Conservation (phyloP, 2,888 invertebrate genomes). For the Lithodes maja region DNA sequence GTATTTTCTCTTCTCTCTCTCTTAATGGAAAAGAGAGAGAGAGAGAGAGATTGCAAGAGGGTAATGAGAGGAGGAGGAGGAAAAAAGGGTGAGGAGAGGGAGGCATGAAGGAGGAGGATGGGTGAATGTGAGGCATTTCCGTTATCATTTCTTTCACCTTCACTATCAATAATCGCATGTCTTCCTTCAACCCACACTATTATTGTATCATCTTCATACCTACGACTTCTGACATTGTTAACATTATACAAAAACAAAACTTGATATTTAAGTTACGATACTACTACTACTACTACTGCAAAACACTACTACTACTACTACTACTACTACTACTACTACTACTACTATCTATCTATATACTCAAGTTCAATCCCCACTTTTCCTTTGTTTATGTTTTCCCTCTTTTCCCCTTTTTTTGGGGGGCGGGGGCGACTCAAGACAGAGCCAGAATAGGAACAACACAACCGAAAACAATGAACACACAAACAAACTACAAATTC, state of each 20-base stretch:
- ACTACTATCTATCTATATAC: neutral
- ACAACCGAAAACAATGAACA: too few relatives aligned
- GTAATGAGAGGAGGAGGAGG: too few relatives aligned
- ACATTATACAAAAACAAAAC: neutral
- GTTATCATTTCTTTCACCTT: conserved; percentile 18
- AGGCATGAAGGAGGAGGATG: conserved; percentile 2
- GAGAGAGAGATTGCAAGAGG: neutral
- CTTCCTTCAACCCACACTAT: neutral
- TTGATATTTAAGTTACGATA: neutral
- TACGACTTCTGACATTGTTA: neutral
- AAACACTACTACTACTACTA: neutral
- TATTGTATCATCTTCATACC: neutral
- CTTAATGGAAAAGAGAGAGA: neutral
- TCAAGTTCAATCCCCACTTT: too few relatives aligned
- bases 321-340: conserved; percentile 1
- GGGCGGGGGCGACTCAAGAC: too few relatives aligned
- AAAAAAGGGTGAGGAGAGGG: neutral
- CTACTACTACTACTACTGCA: too few relatives aligned
- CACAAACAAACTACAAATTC: neutral
- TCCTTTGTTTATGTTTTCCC: too few relatives aligned
- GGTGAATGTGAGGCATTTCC: conserved; percentile 57
- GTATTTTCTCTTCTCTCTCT: neutral
- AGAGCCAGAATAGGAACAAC: too few relatives aligned
- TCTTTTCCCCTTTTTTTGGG: too few relatives aligned
- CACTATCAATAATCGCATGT: neutral